Evolutionary conservation across 2,888 invertebrate species (phyloP).

Genomic region (Conistra vaccinii): DNA sequence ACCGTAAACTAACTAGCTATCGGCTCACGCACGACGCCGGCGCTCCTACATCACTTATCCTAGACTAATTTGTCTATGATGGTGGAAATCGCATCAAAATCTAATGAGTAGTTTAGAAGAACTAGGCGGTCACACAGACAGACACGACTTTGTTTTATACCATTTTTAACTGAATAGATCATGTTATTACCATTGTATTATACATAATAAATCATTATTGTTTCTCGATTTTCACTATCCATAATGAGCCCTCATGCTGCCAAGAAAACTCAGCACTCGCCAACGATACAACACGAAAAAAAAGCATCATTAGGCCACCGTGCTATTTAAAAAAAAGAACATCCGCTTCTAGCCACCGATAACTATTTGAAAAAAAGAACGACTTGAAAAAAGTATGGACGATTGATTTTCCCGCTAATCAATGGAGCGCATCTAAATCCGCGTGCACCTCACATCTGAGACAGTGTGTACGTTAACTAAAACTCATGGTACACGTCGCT

Average conservation of each 20-base stretch:
- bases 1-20: too few species aligned
- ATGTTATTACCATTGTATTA: neutral
- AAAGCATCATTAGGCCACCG: conserved; percentile 24
- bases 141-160: neutral
- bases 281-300: neutral
- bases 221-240: neutral
- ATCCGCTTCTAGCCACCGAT: neutral
- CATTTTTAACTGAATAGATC: neutral
- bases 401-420: conserved; percentile 45
- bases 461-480: conserved; percentile 63
- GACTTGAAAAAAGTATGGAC: neutral
- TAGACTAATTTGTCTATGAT: too few species aligned
- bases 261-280: conserved; percentile 26
- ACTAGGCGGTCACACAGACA: neutral
- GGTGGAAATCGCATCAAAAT: neutral
- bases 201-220: neutral
- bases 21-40: too few species aligned
- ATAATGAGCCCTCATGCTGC: conserved; percentile 5
- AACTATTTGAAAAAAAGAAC: conserved; percentile 9
- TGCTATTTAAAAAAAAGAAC: conserved; percentile 26
- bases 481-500: conserved; percentile 75
- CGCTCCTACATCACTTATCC: too few species aligned
- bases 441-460: conserved; percentile 44
- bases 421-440: conserved; percentile 38
- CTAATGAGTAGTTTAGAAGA: neutral